These are phyloP conservation scores for Eupithecia inturbata DNA, from an alignment of 2,888 invertebrate genomes.

Conservation along the genomic window DNA sequence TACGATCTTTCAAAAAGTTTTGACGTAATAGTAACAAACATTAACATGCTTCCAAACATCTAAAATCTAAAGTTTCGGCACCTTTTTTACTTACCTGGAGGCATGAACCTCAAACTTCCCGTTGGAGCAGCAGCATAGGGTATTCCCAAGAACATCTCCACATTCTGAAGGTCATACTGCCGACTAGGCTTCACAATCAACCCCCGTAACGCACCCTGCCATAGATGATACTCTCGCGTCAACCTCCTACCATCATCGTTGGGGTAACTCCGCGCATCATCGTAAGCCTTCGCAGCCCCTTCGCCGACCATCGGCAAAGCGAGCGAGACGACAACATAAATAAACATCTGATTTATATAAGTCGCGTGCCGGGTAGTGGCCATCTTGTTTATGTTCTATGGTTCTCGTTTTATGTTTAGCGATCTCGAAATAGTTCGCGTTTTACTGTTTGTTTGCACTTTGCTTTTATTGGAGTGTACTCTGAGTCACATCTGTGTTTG, in stretches of 20 bases:
- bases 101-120: slow-evolving; percentile 91
- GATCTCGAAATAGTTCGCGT: slow-evolving; percentile 70
- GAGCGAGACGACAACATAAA: slow-evolving; percentile 79
- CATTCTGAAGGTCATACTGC: slow-evolving; percentile 85
- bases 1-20: background rate
- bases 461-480: slow-evolving; percentile 61
- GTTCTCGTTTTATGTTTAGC: slow-evolving; percentile 65
- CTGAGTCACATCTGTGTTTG: slow-evolving; percentile 57
- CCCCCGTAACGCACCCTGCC: slow-evolving; percentile 88
- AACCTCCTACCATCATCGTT: slow-evolving; percentile 73
- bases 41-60: background rate
- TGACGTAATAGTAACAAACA: background rate
- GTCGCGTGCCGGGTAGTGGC: slow-evolving; percentile 76
- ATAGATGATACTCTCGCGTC: slow-evolving; percentile 85
- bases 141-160: slow-evolving; percentile 91
- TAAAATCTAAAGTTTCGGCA: background rate
- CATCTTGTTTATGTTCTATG: slow-evolving; percentile 76
- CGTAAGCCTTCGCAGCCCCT: slow-evolving; percentile 67
- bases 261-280: slow-evolving; percentile 62
- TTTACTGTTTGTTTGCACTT: slow-evolving; percentile 74
- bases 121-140: slow-evolving; percentile 93
- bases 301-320: slow-evolving; percentile 74
- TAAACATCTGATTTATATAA: slow-evolving; percentile 80
- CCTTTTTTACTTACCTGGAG: slow-evolving; percentile 83
- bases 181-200: slow-evolving; percentile 86